Evolutionary conservation across 1,140 invertebrate species (phyloP), one percentile per base, ranked within the genome.

Genomic region (Eulimnadia texana): DNA sequence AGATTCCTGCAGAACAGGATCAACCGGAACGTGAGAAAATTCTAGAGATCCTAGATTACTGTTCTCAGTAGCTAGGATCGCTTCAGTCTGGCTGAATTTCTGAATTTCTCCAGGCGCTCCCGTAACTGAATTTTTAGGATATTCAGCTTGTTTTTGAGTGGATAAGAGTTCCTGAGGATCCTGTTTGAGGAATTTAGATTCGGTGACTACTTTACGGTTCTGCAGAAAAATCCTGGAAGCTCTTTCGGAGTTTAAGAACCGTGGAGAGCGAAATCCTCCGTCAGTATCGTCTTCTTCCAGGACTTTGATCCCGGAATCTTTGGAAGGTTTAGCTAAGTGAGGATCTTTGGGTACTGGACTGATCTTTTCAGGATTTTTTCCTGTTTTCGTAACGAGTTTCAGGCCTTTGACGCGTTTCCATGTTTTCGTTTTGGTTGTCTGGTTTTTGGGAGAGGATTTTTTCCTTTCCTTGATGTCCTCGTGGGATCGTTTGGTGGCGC

Each of bases 41-140:
- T n/a, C n/a, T n/a, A n/a, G n/a, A n/a, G n/a, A n/a, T n/a, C n/a
- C n/a, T n/a, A n/a, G n/a, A n/a, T n/a, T n/a, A n/a, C n/a, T n/a
- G n/a, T n/a, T n/a, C n/a, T n/a, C n/a, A 42, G 33, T 6, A 9
- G 33, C 16, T 16, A 16, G 16, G 33, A 9, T 42, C 6, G 6
- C 33, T 42, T 6, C 33, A 9, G 33, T 11, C 24, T 61, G 60
- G 22, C 60, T 28, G 51, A 61, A 42, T 27, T 61, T 61, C 27
- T 61, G 25, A 25, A 60, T 60, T 13, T 60, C 58, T 27, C 58
- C 58, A 22, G 58, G 52, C 1, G 52, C 23, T 28, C 42, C 52
- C 1, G 58, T 50, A 2, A 61, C 60, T n/a, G 53, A 33, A 54
- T 54, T 28, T 55, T 61, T 61, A 29, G 60, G 51, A 27, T 54